phyloP scores from a whole-genome alignment of 2,113 vertebrate genomes.

The Hucho hucho region DNA sequence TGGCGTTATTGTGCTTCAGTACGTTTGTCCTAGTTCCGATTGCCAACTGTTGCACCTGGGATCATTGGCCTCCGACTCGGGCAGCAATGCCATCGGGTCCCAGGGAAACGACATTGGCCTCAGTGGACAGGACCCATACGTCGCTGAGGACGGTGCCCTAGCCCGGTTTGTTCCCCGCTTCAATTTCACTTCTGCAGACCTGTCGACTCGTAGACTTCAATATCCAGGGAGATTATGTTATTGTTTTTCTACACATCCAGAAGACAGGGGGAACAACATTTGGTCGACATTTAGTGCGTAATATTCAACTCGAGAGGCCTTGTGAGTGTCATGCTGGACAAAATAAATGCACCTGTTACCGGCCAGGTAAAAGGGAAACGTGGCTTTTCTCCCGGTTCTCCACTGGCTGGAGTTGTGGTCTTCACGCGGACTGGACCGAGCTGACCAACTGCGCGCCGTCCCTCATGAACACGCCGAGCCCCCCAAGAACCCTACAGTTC shows the following conservation, averaged over 20 bases:
- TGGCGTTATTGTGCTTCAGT: constrained; percentile 90
- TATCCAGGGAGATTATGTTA: constrained; percentile 91
- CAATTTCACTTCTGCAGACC: constrained; percentile 85
- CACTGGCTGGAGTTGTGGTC: constrained; percentile 84
- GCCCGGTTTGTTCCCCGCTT: constrained; percentile 86
- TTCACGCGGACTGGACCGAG: constrained; percentile 85
- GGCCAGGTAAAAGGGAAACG: constrained; percentile 91
- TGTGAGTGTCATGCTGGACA: constrained; percentile 93
- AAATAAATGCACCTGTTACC: constrained; percentile 95
- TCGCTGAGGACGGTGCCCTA: constrained; percentile 85
- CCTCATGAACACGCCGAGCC: constrained; percentile 80
- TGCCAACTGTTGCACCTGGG: constrained; percentile 85
- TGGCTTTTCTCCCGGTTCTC: constrained; percentile 90
- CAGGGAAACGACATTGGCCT: constrained; percentile 27
- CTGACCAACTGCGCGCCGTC: constrained; percentile 85
- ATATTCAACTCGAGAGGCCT: constrained; percentile 94
- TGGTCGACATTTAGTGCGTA: constrained; percentile 88
- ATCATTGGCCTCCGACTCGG: constrained; percentile 55
- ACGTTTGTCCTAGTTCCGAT: constrained; percentile 88
- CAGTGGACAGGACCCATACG: constrained; percentile 82
- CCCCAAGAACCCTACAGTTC: constrained; percentile 65
- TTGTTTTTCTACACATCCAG: constrained; percentile 83
- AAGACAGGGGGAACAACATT: constrained; percentile 89
- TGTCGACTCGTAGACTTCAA: constrained; percentile 87
- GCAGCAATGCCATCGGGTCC: constrained; percentile 34